These are phyloP conservation scores for Lucilia cuprina DNA, from an alignment of 1,140 invertebrate species.

Conservation along the genomic window DNA sequence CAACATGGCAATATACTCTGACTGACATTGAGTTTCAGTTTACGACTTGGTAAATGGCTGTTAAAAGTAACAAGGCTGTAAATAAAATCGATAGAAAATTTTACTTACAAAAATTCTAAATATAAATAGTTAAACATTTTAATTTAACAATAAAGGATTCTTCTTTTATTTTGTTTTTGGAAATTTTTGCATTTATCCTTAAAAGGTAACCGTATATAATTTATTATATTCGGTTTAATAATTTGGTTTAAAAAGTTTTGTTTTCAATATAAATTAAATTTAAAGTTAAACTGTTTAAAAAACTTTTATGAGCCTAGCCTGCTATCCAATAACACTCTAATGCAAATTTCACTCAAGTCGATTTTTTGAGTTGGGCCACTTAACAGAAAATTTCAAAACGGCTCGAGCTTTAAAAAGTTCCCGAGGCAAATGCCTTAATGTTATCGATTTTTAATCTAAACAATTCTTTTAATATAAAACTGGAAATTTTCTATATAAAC, in stretches of 20 bases:
- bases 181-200: not conserved
- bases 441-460: too few relatives aligned
- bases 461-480: too few relatives aligned
- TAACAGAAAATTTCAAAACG: too few relatives aligned
- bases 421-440: too few relatives aligned
- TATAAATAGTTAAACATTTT: not conserved
- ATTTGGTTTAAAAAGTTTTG: not conserved
- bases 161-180: not conserved
- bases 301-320: too few relatives aligned
- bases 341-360: too few relatives aligned
- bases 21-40: not conserved
- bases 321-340: too few relatives aligned
- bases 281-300: too few relatives aligned
- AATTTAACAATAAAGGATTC: not conserved
- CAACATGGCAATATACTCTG: not conserved
- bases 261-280: too few relatives aligned
- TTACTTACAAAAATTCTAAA: not conserved
- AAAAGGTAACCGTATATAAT: not conserved
- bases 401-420: too few relatives aligned
- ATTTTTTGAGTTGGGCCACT: too few relatives aligned
- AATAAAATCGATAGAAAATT: not conserved
- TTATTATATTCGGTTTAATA: slow-evolving; percentile 5
- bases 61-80: not conserved
- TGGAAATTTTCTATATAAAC: too few relatives aligned
- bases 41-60: not conserved